Base-by-base conservation (phyloP, 2,888 invertebrate genomes). In the Tenthredo notha region DNA sequence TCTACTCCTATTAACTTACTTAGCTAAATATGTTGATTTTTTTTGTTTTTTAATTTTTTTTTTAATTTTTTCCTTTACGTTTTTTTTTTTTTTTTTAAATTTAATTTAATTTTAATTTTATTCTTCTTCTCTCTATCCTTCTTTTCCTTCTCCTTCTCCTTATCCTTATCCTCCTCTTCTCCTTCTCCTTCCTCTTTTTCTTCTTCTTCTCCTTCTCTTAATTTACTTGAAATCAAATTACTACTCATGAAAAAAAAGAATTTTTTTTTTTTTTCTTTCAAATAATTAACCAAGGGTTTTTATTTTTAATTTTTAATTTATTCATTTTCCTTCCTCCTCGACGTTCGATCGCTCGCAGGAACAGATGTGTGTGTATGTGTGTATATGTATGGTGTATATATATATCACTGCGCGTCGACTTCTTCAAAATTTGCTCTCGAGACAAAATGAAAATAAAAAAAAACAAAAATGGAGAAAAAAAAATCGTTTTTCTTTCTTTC, bases 11-110 rank as follows among this genome's bases (percentile, higher is more conserved):
- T 75, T 37, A 90, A 91, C 91, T 91, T 91, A 91, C 87, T 85
- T 88, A 61, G 84, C 91, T 91, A 91, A 88, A 89, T 86, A 86
- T 87, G 87, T 85, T 86, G n/a, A n/a, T 86, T 67, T 86, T 86
- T 88, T 86, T 84, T 33, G 25, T 75, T 75, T 74, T 74, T 70
- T 40, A n/a, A 70, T 5, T 37, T 33, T 4, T 33, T 33, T 33
- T 33, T 33, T 33, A 33, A 33, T 37, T 7, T 72, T 75, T 75
- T 37, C 37, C 37, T 37, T 47, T 75, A 18, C 21, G 21, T 75
- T 75, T 5, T 47, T 75, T 3, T 25, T 75, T 40, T 47, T 25
- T 50, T n/a, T n/a, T 3, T 33, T 15, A 0, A 47, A 21, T 75
- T 75, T 25, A 47, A 47, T 47, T 75, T 74, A 61, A 25, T 61